These are phyloP conservation scores for Leucopternis melanops DNA, from an alignment of 2,113 vertebrate genomes.

Conservation along the genomic window DNA sequence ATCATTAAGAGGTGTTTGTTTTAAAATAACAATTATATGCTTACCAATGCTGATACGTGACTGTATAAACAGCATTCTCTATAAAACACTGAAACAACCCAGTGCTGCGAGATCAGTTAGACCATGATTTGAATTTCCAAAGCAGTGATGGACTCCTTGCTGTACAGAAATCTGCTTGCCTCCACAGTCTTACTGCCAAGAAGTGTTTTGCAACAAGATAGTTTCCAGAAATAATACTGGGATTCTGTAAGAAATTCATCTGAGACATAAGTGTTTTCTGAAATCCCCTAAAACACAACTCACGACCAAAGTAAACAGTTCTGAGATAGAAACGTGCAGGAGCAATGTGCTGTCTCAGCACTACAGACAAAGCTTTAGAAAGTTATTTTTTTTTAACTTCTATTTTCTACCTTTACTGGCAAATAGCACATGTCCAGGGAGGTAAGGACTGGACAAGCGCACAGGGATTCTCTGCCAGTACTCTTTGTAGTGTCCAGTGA, in stretches of 20 bases:
- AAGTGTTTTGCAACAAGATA: neutral
- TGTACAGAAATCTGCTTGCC: neutral
- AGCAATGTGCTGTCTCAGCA: neutral
- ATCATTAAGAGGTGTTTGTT: neutral
- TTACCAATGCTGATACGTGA: neutral
- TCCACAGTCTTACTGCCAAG: neutral
- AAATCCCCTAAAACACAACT: neutral
- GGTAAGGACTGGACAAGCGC: neutral
- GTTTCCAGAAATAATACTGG: neutral
- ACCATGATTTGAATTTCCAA: neutral
- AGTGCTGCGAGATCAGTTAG: neutral
- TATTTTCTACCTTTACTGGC: neutral
- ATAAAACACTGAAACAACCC: neutral
- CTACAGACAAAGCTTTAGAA: neutral
- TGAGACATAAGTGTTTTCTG: neutral
- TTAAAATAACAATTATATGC: neutral
- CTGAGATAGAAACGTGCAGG: neutral
- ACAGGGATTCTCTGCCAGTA: neutral
- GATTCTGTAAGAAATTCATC: neutral
- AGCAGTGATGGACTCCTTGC: neutral
- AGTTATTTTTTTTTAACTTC: neutral
- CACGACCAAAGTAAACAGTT: neutral
- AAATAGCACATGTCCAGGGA: neutral
- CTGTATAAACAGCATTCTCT: neutral
- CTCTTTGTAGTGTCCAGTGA: neutral